Percentiles rank a stretch among this genome's conserved stretches.
Evolutionary conservation across 2,888 invertebrate genomes (phyloP).

Genomic region (Orgyia antiqua): DNA sequence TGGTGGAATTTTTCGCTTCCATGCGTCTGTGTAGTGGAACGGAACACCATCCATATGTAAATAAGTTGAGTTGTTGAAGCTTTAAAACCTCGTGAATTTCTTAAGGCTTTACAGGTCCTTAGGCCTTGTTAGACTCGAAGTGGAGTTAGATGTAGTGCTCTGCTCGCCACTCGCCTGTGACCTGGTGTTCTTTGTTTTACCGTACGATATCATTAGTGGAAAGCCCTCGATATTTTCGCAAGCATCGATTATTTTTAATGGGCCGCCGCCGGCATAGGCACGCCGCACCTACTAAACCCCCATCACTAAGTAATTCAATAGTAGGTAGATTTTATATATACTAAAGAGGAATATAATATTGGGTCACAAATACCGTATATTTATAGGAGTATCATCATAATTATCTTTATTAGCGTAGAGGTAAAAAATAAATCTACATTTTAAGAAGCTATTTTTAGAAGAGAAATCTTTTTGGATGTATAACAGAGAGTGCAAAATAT

Average conservation of each 20-base stretch:
- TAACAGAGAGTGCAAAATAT: too few relatives aligned
- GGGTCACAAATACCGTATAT: too few relatives aligned
- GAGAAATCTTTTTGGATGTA: too few relatives aligned
- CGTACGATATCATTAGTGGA: slow-evolving; percentile 73
- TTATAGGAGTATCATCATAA: too few relatives aligned
- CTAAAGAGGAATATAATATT: too few relatives aligned
- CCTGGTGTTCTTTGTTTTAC: slow-evolving; percentile 65
- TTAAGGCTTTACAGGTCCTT: slow-evolving; percentile 22
- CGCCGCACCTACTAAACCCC: slow-evolving; percentile 35
- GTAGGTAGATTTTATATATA: slow-evolving; percentile 6
- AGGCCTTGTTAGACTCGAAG: slow-evolving; percentile 21
- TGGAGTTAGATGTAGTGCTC: slow-evolving; percentile 19
- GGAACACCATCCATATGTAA: slow-evolving; percentile 12
- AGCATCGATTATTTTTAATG: slow-evolving; percentile 76
- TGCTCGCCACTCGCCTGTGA: slow-evolving; percentile 22
- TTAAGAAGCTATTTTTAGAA: too few relatives aligned
- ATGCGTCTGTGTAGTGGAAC: slow-evolving; percentile 1
- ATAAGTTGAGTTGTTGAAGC: slow-evolving; percentile 14
- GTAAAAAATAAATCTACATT: too few relatives aligned
- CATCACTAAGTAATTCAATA: slow-evolving; percentile 31
- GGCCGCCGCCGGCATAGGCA: slow-evolving; percentile 52
- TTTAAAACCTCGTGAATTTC: slow-evolving; percentile 16
- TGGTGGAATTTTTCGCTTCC: slow-evolving; percentile 7
- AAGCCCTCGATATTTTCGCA: slow-evolving; percentile 71
- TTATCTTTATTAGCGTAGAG: too few relatives aligned